Evolutionary conservation across 1,140 invertebrate species (phyloP).

Genomic region (Drosophila triauraria): DNA sequence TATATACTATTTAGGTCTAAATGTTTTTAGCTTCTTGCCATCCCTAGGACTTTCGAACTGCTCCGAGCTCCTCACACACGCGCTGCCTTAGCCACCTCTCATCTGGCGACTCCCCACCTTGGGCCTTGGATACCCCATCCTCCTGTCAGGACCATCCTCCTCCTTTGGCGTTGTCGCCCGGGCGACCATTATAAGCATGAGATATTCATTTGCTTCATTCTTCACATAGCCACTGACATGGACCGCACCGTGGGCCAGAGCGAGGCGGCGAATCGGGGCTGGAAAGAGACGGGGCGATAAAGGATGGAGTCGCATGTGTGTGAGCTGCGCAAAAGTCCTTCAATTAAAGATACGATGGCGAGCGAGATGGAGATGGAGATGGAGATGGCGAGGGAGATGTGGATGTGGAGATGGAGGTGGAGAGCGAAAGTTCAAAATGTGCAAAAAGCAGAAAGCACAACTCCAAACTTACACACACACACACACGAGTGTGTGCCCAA

Average conservation of each 20-base stretch:
- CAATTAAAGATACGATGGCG: constrained; percentile 79
- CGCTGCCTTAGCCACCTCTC: constrained; percentile 5
- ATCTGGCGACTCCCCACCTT: constrained; percentile 26
- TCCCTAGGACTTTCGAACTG: constrained; percentile 18
- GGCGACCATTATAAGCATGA: constrained; percentile 81
- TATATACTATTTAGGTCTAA: too few species aligned
- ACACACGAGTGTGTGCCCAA: constrained; percentile 3
- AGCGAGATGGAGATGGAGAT: constrained; percentile 57
- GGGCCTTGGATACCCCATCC: neutral
- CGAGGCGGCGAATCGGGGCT: constrained; percentile 47
- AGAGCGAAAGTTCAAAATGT: constrained; percentile 60
- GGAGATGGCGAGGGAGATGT: constrained; percentile 25
- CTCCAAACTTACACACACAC: constrained; percentile 11
- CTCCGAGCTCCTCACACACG: constrained; percentile 9
- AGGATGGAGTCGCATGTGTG: constrained; percentile 47
- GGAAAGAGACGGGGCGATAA: constrained; percentile 20
- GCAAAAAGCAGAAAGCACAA: constrained; percentile 56
- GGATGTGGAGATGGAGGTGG: constrained; percentile 28
- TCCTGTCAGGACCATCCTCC: neutral
- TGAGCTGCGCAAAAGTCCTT: constrained; percentile 80
- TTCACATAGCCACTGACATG: constrained; percentile 77
- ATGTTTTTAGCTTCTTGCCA: neutral
- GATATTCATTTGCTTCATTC: constrained; percentile 81
- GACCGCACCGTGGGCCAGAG: constrained; percentile 47
- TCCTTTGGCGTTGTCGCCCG: constrained; percentile 52